Conservation (phyloP, 2,888 invertebrate species). For the Omphaloscelis lunosa region DNA sequence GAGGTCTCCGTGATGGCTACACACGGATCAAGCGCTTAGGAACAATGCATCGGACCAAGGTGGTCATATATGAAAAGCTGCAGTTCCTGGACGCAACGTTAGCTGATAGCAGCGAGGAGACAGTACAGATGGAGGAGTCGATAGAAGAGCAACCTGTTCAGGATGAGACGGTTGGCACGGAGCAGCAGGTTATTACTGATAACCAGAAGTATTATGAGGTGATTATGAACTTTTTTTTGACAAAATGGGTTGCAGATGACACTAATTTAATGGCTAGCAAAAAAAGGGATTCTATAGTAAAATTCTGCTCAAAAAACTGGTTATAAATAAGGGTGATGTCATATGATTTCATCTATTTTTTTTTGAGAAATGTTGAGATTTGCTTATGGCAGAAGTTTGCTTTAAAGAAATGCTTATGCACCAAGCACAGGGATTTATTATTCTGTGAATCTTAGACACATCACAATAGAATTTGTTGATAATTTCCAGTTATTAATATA, state of each 20-base stretch:
- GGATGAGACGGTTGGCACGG: constrained; percentile 63
- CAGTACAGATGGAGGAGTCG: constrained; percentile 61
- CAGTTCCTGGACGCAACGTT: constrained; percentile 79
- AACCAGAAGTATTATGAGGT: constrained; percentile 89
- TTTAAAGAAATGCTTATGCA: no score
- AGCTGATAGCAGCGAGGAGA: constrained; percentile 69
- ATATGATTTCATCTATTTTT: no score
- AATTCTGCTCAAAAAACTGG: no score
- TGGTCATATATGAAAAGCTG: constrained; percentile 82
- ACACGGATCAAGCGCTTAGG: constrained; percentile 87
- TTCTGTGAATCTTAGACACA: no score
- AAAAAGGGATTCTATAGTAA: no score
- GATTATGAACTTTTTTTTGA: constrained; percentile 25
- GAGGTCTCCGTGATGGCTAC: constrained; percentile 89
- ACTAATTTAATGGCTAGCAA: no score
- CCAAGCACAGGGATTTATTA: no score
- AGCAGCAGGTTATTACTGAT: constrained; percentile 86
- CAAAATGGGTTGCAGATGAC: neutral
- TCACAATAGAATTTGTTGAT: no score
- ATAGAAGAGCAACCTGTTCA: constrained; percentile 55
- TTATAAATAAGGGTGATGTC: no score
- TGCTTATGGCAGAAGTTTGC: no score
- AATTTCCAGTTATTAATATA: no score
- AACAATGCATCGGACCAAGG: constrained; percentile 80
- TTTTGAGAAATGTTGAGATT: no score